Conservation (phyloP, 2,797 vertebrate species). For the Siniperca scherzeri region DNA sequence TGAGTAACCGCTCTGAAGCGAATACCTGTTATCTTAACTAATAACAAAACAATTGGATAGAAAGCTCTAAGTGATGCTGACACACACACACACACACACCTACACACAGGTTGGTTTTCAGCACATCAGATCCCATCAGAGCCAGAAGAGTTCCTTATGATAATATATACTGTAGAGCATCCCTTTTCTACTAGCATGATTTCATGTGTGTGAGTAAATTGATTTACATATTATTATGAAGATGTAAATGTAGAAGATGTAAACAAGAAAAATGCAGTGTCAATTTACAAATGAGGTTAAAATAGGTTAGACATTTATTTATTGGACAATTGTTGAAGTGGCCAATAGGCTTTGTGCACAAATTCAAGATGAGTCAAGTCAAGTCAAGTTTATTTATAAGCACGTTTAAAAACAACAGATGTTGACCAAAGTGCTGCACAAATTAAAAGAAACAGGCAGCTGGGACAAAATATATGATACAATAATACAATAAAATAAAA, state of each 20-base stretch:
- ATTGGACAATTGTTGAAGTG: neutral
- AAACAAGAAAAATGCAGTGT: neutral
- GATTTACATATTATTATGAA: neutral
- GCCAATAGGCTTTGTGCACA: neutral
- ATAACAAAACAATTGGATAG: slow-evolving; percentile 52
- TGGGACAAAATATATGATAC: too few relatives aligned
- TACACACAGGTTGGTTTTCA: neutral
- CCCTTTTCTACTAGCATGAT: neutral
- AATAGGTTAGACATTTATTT: neutral
- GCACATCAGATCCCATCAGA: too few relatives aligned
- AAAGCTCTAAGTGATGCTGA: neutral
- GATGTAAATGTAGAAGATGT: neutral
- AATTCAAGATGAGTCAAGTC: neutral
- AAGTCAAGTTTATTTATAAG: too few relatives aligned
- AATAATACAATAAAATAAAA: too few relatives aligned
- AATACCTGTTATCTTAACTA: slow-evolving; percentile 47
- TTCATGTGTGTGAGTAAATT: neutral
- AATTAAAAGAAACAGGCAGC: too few relatives aligned
- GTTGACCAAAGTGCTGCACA: too few relatives aligned
- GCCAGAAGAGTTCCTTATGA: too few relatives aligned
- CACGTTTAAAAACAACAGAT: too few relatives aligned
- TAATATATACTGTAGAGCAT: too few relatives aligned
- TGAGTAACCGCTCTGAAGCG: slow-evolving; percentile 29
- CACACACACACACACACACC: neutral
- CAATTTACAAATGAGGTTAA: neutral